Evolutionary conservation across 2,797 vertebrate species (phyloP), one percentile per base, ranked within the genome.

Genomic region (Notolabrus celidotus): DNA sequence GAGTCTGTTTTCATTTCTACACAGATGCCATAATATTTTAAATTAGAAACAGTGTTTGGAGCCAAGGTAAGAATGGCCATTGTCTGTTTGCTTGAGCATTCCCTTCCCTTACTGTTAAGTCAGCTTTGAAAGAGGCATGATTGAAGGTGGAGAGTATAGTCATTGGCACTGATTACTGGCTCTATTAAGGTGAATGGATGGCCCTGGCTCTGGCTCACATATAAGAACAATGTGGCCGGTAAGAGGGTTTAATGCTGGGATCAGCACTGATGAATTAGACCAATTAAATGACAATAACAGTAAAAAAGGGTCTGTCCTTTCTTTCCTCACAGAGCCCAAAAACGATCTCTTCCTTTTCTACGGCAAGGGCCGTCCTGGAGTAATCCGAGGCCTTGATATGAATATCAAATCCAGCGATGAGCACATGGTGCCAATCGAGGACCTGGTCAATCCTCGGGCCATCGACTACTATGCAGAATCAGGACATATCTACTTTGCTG

Each of bases 271-370:
- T 86, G 67, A 87, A 92, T 91, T 91, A 73, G 74, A 67, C 79
- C 86, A 89, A 89, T 90, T 92, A 89, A 87, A 83, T 89, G 67
- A 87, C 88, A 81, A 80, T 90, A 88, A 83, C 70, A 77, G 64
- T 89, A 79, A 84, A 86, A 80, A 31, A 33, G 33, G 55, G 3
- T 80, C 67, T 54, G 9, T 82, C 47, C 55, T 86, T 65, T 89
- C 59, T 79, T 72, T 60, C 54, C 68, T 91, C 90, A 38, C 91
- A 99, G 98, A 96, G 91, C 97, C 97, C 43, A 99, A 97, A 92
- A 97, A 94, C 82, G 95, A 99, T 84, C 92, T 99, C 80, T 99
- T 99, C 93, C 95, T 99, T 66, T 98, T 99, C 94, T 99, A 99
- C 85, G 98, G 98, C 23, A 99, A 99, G 92, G 97, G 98, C 6